Evolutionary conservation across 1,140 invertebrate genomes (phyloP).

Genomic region (Tyrophagus putrescentiae): DNA sequence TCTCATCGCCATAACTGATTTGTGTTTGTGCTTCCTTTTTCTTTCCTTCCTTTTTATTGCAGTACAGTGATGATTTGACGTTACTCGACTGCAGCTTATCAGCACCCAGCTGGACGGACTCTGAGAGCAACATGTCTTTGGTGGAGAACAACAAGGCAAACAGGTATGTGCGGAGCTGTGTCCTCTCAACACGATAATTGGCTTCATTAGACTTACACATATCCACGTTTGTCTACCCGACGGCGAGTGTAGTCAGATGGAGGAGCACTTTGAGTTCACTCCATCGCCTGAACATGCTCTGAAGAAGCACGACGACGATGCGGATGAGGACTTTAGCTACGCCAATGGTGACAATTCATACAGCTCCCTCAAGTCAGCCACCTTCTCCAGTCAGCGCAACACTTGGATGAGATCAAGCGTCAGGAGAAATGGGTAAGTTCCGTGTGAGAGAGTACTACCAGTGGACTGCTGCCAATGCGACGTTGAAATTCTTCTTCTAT

Average conservation of each 20-base stretch:
- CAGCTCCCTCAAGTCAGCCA: background rate
- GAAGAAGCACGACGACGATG: background rate
- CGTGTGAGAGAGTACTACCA: background rate
- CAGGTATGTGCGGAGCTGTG: too few species aligned
- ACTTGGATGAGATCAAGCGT: slow-evolving; percentile 60
- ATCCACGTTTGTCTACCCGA: background rate
- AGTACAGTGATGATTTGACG: background rate
- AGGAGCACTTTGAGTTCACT: slow-evolving; percentile 21
- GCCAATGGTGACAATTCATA: background rate
- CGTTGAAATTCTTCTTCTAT: slow-evolving; percentile 12
- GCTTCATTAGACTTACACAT: background rate
- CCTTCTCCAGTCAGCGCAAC: slow-evolving; percentile 31
- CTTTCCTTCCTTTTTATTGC: background rate
- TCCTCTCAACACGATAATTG: background rate
- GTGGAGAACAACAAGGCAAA: background rate
- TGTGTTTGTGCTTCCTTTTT: background rate
- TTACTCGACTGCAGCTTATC: background rate
- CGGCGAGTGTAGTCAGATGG: background rate
- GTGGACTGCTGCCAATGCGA: background rate
- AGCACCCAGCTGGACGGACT: background rate
- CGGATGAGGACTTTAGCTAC: background rate
- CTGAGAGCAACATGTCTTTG: background rate
- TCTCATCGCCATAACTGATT: background rate
- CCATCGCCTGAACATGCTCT: background rate
- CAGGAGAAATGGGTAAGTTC: slow-evolving; percentile 40